These are phyloP conservation scores for Distichodus sexfasciatus DNA, from an alignment of 2,797 vertebrate species.

Conservation along the genomic window DNA sequence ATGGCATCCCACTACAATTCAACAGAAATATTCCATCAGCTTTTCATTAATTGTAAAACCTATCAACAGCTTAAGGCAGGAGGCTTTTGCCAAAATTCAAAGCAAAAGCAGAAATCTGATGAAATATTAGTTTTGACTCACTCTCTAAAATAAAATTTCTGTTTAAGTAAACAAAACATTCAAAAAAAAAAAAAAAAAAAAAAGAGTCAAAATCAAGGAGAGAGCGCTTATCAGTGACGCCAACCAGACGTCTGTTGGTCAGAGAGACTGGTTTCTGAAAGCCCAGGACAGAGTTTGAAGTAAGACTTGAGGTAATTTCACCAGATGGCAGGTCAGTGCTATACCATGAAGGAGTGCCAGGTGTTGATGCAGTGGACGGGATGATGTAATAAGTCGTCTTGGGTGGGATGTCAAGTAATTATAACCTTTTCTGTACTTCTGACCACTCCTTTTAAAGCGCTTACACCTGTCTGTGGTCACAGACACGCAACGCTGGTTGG, in stretches of 20 bases:
- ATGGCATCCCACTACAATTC: too few relatives aligned
- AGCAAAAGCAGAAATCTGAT: too few relatives aligned
- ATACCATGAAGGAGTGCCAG: not conserved
- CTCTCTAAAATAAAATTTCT: too few relatives aligned
- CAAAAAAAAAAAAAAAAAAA: too few relatives aligned
- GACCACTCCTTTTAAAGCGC: not conserved
- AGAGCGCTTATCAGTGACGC: too few relatives aligned
- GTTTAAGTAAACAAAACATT: too few relatives aligned
- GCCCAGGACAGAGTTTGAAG: not conserved
- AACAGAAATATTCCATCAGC: too few relatives aligned
- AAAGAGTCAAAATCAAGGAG: not conserved
- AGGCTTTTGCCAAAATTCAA: too few relatives aligned
- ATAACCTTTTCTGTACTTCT: not conserved
- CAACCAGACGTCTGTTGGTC: not conserved
- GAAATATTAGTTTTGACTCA: too few relatives aligned
- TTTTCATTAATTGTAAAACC: too few relatives aligned
- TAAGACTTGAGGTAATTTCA: not conserved
- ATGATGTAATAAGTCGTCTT: not conserved
- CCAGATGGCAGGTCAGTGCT: not conserved
- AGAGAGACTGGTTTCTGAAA: not conserved
- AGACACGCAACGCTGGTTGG: not conserved
- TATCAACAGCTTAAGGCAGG: too few relatives aligned
- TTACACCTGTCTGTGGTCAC: slow-evolving; percentile 14
- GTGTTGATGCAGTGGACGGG: not conserved
- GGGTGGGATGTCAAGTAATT: not conserved